Base-by-base conservation (phyloP, 2,113 vertebrate species). In the Phyllostomus hastatus region DNA sequence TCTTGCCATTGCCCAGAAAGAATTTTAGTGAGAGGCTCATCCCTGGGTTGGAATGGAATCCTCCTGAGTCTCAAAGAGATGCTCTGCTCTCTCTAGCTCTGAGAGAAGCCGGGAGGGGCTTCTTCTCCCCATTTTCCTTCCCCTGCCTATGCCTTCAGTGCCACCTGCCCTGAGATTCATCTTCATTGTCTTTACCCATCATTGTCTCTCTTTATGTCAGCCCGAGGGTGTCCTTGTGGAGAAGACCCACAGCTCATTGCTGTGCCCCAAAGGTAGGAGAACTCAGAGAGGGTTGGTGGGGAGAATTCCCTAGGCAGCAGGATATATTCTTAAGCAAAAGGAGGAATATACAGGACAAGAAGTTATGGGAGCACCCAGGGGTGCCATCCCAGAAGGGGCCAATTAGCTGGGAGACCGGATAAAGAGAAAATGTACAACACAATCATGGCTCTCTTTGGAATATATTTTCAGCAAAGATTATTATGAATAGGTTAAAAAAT, bases 211-310 rank as follows among this genome's bases (percentile, higher is more conserved):
- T 46, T 50, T 87, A 20, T 73, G 83, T 93, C 97, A 98, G 98
- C 98, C 98, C 17, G 97, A 98, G 86, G 98, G 98, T 69, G 94
- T 98, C 82, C 82, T 97, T 20, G 96, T 98, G 95, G 98, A 98
- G 96, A 98, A 98, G 92, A 93, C 97, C 78, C 96, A 97, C 96
- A 98, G 97, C 83, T 98, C 98, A 67, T 43, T 98, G 91, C 92
- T 98, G 75, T 98, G 98, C 96, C 98, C 98, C 0, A 12, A 97
- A 98, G 98, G 98, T 98, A 96, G n/a, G 94, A 76, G 28, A 78
- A 82, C 75, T 67, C 54, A 22, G 26, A 78, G 15, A 82, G 38
- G 54, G 61, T 33, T 54, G 50, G 35, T 26, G 24, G 24, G 48
- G 59, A 78, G 76, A 82, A 66, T 41, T 64, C 31, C 48, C 46